phyloP scores from a whole-genome alignment of 2,888 invertebrate species.

The Stegana nigrithorax region DNA sequence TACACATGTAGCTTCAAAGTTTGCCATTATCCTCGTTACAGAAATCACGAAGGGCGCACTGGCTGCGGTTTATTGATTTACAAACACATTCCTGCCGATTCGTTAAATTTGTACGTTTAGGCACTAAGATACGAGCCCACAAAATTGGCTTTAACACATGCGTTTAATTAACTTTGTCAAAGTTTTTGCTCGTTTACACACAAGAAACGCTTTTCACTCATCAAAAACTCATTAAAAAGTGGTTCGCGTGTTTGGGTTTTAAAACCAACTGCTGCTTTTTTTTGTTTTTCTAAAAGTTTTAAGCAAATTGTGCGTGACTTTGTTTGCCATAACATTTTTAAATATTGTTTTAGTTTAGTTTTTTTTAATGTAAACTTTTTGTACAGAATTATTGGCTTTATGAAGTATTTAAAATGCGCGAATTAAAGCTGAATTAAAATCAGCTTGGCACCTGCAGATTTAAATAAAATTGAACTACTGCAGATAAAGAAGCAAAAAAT shows the following conservation, averaged over 20 bases:
- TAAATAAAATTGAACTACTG: too few species aligned
- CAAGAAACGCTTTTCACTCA: conserved; percentile 10
- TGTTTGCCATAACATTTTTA: conserved; percentile 17
- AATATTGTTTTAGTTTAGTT: too few species aligned
- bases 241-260: neutral
- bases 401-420: neutral
- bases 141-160: conserved; percentile 35
- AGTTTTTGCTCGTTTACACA: conserved; percentile 3
- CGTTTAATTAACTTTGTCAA: conserved; percentile 41
- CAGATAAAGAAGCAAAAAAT: too few species aligned
- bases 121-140: neutral
- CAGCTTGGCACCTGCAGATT: too few species aligned
- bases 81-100: neutral
- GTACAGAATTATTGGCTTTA: conserved; percentile 31
- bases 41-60: neutral
- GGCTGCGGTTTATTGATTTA: neutral
- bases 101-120: conserved; percentile 7
- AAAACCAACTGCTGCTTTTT: neutral
- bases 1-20: conserved; percentile 34
- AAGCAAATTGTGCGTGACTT: conserved; percentile 42
- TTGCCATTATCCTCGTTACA: conserved; percentile 14
- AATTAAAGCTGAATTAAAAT: too few species aligned
- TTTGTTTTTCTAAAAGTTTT: neutral
- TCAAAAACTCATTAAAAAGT: conserved; percentile 35
- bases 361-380: too few species aligned